phyloP scores from a whole-genome alignment of 2,888 invertebrate species.

The Euplagia quadripunctaria region DNA sequence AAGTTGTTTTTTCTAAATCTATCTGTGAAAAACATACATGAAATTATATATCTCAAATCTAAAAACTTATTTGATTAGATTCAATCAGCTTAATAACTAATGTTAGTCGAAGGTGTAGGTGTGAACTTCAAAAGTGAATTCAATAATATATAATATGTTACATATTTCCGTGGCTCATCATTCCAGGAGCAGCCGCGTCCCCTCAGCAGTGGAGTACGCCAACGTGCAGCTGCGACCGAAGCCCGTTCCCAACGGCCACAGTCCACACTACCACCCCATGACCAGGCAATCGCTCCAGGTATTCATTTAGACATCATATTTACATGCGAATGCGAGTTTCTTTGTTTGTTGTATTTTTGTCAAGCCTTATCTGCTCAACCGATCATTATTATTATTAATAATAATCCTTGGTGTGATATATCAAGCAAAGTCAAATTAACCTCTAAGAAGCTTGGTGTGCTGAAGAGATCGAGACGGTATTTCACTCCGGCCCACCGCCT shows the following conservation, averaged over 20 bases:
- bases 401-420: too few relatives aligned
- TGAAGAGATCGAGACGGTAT: too few relatives aligned
- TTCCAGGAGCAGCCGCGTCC: conserved; percentile 87
- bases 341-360: background rate
- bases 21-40: too few relatives aligned
- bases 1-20: too few relatives aligned
- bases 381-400: too few relatives aligned
- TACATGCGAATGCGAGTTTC: background rate
- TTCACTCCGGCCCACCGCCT: too few relatives aligned
- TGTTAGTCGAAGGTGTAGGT: background rate
- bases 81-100: too few relatives aligned
- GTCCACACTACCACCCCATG: conserved; percentile 75
- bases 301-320: background rate
- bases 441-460: too few relatives aligned
- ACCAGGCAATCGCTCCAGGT: conserved; percentile 81
- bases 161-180: background rate
- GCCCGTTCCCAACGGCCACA: conserved; percentile 75
- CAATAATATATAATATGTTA: background rate
- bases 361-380: too few relatives aligned
- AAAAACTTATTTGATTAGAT: too few relatives aligned
- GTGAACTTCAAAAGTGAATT: background rate
- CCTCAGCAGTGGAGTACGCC: conserved; percentile 87
- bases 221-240: conserved; percentile 83
- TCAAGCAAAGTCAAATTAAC: too few relatives aligned
- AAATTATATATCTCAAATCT: too few relatives aligned